These are phyloP conservation scores for Caenorhabditis briggsae DNA, from an alignment of 1,140 invertebrate species.

Conservation along the genomic window DNA sequence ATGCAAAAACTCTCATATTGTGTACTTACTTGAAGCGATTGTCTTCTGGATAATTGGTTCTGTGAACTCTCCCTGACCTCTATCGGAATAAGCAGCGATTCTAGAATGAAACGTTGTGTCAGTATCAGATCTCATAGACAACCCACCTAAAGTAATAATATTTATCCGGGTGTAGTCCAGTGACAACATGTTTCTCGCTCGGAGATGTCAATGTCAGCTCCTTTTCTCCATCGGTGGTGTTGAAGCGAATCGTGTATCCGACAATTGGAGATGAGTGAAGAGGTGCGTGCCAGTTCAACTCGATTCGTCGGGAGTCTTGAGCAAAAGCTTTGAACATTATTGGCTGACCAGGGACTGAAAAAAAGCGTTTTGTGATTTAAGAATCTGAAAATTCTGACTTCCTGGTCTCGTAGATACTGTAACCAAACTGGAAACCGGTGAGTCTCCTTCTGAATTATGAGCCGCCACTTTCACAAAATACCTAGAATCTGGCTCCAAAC, in stretches of 20 bases:
- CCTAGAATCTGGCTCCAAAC: slow-evolving; percentile 78
- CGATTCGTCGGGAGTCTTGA: slow-evolving; percentile 63
- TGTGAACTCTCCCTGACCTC: slow-evolving; percentile 68
- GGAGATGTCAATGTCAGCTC: slow-evolving; percentile 67
- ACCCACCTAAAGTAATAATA: slow-evolving; percentile 67
- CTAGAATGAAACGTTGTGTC: slow-evolving; percentile 51
- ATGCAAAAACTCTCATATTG: too few species aligned
- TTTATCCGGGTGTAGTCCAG: slow-evolving; percentile 64
- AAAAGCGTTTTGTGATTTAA: background rate
- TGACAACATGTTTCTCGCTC: slow-evolving; percentile 67
- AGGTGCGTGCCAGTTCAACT: slow-evolving; percentile 68
- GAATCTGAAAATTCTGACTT: slow-evolving; percentile 56
- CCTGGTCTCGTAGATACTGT: slow-evolving; percentile 68
- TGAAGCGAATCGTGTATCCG: slow-evolving; percentile 66
- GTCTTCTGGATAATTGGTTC: slow-evolving; percentile 60
- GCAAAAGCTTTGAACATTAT: slow-evolving; percentile 54
- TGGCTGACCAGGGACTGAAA: slow-evolving; percentile 69
- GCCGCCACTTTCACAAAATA: slow-evolving; percentile 79
- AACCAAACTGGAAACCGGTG: slow-evolving; percentile 75
- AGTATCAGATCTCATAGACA: background rate
- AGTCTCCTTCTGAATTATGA: slow-evolving; percentile 78
- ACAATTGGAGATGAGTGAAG: slow-evolving; percentile 62
- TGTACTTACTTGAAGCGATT: slow-evolving; percentile 62
- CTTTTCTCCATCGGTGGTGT: slow-evolving; percentile 58
- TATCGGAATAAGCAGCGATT: slow-evolving; percentile 67